These are phyloP conservation scores for Maconellicoccus hirsutus DNA, from an alignment of 1,140 invertebrate genomes.

Conservation along the genomic window DNA sequence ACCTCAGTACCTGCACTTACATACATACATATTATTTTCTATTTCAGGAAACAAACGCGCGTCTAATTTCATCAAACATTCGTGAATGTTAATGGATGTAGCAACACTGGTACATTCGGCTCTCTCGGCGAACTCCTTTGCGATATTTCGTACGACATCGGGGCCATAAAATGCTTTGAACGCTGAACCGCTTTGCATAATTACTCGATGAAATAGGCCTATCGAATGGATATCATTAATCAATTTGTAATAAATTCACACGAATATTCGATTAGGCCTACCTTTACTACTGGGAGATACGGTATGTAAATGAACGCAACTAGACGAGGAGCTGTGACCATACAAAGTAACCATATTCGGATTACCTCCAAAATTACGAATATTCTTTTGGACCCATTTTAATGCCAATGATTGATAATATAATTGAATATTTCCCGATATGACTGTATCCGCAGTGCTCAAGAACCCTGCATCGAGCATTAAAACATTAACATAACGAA, in stretches of 20 bases:
- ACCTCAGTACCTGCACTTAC: neutral
- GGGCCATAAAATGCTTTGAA: conserved; percentile 34
- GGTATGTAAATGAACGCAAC: conserved; percentile 32
- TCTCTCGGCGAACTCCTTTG: conserved; percentile 14
- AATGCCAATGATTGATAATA: conserved; percentile 40
- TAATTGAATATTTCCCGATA: conserved; percentile 52
- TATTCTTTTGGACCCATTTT: conserved; percentile 38
- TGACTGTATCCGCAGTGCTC: conserved; percentile 42
- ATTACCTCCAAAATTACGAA: conserved; percentile 37
- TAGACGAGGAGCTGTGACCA: conserved; percentile 37
- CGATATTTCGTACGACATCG: conserved; percentile 10
- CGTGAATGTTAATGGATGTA: neutral
- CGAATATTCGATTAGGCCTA: too few relatives aligned
- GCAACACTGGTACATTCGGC: neutral
- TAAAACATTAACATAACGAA: too few relatives aligned
- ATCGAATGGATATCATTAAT: too few relatives aligned
- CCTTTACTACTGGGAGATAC: conserved; percentile 27
- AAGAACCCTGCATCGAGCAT: conserved; percentile 37
- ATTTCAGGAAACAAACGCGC: neutral
- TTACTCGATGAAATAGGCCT: conserved; percentile 36
- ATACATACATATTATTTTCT: neutral
- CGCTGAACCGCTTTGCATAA: conserved; percentile 41
- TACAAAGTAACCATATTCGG: conserved; percentile 37
- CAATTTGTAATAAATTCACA: too few relatives aligned
- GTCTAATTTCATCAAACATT: conserved; percentile 14